Conservation (phyloP, 2,888 invertebrate species). For the Lepeophtheirus nordmannii region DNA sequence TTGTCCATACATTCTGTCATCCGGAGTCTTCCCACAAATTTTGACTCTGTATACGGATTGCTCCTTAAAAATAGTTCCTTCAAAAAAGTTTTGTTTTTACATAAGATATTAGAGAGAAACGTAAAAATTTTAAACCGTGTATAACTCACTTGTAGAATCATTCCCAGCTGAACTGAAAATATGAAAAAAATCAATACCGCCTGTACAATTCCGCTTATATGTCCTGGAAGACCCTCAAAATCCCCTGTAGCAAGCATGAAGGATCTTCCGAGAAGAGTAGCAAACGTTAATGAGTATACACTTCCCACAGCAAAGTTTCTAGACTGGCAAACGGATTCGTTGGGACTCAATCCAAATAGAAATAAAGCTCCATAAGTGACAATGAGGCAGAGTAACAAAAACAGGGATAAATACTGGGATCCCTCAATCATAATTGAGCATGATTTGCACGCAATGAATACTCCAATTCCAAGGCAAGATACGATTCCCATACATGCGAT, state of each 20-base stretch:
- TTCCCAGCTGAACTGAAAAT: conserved; percentile 31
- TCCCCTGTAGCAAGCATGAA: conserved; percentile 50
- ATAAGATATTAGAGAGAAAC: conserved; percentile 33
- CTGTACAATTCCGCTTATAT: conserved; percentile 53
- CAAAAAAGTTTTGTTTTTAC: conserved; percentile 31
- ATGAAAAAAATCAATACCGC: conserved; percentile 40
- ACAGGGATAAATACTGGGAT: conserved; percentile 42
- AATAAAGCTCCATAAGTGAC: conserved; percentile 36
- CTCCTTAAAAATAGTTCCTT: not conserved
- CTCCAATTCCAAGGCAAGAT: not conserved
- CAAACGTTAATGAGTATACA: conserved; percentile 47
- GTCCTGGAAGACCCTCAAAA: conserved; percentile 50
- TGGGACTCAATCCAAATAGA: conserved; percentile 35
- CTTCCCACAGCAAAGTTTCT: conserved; percentile 45
- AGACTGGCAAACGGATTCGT: conserved; percentile 39
- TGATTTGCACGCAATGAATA: not conserved
- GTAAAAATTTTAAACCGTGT: no score
- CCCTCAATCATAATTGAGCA: conserved; percentile 46
- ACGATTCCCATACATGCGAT: not conserved
- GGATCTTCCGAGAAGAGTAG: conserved; percentile 47
- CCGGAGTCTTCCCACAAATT: conserved; percentile 38
- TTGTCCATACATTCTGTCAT: conserved; percentile 40
- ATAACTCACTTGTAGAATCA: conserved; percentile 24
- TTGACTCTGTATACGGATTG: not conserved
- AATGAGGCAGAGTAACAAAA: conserved; percentile 37